Evolutionary conservation across 2,113 vertebrate genomes (phyloP).

Genomic region (Toxotes jaculatrix): DNA sequence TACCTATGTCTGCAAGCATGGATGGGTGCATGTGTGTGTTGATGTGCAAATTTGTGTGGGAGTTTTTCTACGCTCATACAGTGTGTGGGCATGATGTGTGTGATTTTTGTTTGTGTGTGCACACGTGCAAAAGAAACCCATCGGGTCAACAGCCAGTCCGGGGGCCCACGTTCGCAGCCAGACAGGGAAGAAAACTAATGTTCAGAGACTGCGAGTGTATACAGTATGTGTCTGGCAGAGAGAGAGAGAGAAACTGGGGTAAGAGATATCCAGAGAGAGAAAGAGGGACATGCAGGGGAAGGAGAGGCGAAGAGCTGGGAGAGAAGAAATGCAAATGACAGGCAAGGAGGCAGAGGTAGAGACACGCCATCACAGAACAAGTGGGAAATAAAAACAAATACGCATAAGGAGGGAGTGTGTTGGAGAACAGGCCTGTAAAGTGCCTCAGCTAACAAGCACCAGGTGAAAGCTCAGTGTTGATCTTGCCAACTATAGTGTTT

Average conservation of each 20-base stretch:
- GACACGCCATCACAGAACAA: neutral
- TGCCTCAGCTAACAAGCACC: neutral
- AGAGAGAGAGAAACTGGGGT: neutral
- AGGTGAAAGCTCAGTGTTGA: neutral
- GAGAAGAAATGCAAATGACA: slow-evolving; percentile 47
- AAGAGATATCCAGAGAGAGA: neutral
- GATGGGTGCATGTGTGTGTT: slow-evolving; percentile 44
- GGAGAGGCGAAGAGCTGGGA: slow-evolving; percentile 2
- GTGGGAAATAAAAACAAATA: slow-evolving; percentile 16
- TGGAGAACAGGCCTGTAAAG: neutral
- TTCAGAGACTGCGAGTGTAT: slow-evolving; percentile 42
- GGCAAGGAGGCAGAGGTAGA: slow-evolving; percentile 22
- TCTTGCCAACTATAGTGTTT: too few species aligned
- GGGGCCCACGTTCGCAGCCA: slow-evolving; percentile 27
- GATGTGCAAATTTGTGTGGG: slow-evolving; percentile 54
- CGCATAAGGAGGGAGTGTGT: slow-evolving; percentile 2
- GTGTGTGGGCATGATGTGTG: slow-evolving; percentile 48
- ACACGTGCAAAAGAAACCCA: slow-evolving; percentile 53
- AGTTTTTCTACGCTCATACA: slow-evolving; percentile 16
- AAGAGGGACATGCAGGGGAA: neutral
- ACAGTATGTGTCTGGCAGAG: slow-evolving; percentile 40
- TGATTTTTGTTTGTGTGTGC: slow-evolving; percentile 42
- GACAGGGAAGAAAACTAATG: slow-evolving; percentile 44
- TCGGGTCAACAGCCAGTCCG: slow-evolving; percentile 42
- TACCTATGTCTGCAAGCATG: slow-evolving; percentile 33